phyloP scores from a whole-genome alignment of 2,797 vertebrate genomes.

The Picus viridis region DNA sequence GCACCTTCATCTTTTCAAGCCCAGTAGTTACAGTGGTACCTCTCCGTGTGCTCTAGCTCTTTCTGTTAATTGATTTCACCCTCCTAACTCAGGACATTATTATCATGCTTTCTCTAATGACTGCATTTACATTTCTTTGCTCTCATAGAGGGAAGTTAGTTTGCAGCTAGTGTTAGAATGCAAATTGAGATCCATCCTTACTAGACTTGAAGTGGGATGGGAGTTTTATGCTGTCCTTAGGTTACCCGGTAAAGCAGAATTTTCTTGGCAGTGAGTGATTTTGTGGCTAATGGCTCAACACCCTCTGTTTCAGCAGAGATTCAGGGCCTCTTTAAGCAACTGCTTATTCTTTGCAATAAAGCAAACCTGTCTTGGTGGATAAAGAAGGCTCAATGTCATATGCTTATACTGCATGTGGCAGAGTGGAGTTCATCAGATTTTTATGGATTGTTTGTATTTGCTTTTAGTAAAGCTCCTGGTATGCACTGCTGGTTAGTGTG shows the following conservation, averaged over 20 bases:
- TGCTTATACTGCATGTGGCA: not conserved
- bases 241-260: not conserved
- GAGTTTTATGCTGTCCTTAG: not conserved
- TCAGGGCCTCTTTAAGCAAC: not conserved
- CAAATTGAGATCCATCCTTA: not conserved
- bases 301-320: not conserved
- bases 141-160: not conserved
- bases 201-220: not conserved
- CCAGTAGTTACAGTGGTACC: not conserved
- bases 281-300: not conserved
- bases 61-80: not conserved
- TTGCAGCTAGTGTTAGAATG: not conserved
- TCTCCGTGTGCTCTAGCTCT: not conserved
- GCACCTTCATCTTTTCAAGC: not conserved
- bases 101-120: not conserved
- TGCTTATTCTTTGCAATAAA: not conserved
- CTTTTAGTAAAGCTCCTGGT: not conserved
- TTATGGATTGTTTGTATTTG: not conserved
- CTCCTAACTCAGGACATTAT: not conserved
- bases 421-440: not conserved
- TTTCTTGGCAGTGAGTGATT: not conserved
- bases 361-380: not conserved
- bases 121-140: conserved; percentile 5
- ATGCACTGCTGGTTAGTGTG: not conserved
- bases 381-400: not conserved